These are phyloP conservation scores for Drosophila tristis DNA, from an alignment of 1,140 invertebrate genomes.

Conservation along the genomic window DNA sequence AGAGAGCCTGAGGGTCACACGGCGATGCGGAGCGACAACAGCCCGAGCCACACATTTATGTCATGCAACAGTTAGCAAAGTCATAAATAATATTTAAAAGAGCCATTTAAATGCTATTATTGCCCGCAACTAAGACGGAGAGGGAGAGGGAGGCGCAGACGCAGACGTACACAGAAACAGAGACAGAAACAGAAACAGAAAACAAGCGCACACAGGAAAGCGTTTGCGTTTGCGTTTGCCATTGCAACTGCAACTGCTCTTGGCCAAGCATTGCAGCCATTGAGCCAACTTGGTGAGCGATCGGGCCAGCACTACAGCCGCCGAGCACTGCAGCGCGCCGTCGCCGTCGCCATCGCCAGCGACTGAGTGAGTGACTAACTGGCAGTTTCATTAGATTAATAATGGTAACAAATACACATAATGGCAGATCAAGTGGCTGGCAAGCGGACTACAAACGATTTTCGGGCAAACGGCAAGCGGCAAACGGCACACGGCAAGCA, in stretches of 20 bases:
- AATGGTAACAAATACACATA: constrained; percentile 44
- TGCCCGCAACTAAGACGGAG: constrained; percentile 27
- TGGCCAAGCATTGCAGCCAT: constrained; percentile 19
- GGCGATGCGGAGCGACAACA: constrained; percentile 20
- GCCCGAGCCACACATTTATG: constrained; percentile 43
- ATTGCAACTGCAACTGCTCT: constrained; percentile 36
- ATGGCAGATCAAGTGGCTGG: constrained; percentile 34
- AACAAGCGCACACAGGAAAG: constrained; percentile 10
- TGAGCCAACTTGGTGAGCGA: constrained; percentile 1
- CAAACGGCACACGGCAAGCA: no score
- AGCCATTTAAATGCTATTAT: constrained; percentile 74
- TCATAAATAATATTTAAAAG: constrained; percentile 76
- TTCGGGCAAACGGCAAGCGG: neutral
- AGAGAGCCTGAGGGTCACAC: constrained; percentile 35
- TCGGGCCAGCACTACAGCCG: neutral
- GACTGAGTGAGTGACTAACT: constrained; percentile 35
- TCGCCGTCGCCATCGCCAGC: neutral
- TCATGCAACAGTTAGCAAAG: constrained; percentile 59
- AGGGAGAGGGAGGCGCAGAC: constrained; percentile 7
- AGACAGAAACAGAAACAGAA: constrained; percentile 6
- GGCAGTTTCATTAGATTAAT: constrained; percentile 51
- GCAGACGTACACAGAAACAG: neutral
- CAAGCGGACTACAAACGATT: constrained; percentile 1
- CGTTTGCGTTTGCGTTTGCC: no score
- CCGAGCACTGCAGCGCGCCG: neutral